Percentiles rank a stretch among this genome's conserved stretches.
phyloP scores from a whole-genome alignment of 2,888 invertebrate species.

The Lithophane ornitopus region DNA sequence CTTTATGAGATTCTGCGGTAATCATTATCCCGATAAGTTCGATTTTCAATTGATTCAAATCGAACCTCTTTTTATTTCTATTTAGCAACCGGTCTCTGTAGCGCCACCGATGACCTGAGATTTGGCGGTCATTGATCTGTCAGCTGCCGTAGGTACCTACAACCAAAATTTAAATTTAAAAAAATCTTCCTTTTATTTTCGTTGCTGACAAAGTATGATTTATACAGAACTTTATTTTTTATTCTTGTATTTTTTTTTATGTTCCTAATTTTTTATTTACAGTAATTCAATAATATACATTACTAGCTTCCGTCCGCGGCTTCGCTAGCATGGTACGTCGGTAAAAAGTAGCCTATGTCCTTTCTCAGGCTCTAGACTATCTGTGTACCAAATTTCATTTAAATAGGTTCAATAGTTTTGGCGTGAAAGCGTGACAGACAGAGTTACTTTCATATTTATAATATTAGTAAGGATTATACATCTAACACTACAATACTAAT shows the following conservation, averaged over 20 bases:
- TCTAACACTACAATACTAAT: too few relatives aligned
- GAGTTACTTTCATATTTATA: too few relatives aligned
- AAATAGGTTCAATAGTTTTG: too few relatives aligned
- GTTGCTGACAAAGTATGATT: background rate
- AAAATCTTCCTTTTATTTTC: background rate
- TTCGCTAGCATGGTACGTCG: too few relatives aligned
- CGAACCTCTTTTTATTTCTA: background rate
- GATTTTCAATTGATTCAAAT: constrained; percentile 5
- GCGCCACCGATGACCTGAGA: constrained; percentile 51
- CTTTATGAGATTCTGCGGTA: background rate
- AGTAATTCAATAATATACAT: too few relatives aligned
- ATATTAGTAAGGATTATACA: too few relatives aligned
- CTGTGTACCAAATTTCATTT: too few relatives aligned
- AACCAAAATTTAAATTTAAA: constrained; percentile 12
- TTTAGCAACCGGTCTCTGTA: constrained; percentile 25
- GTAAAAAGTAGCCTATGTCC: too few relatives aligned
- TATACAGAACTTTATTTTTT: background rate
- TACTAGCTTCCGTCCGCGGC: too few relatives aligned
- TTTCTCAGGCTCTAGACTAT: too few relatives aligned
- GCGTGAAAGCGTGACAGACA: too few relatives aligned
- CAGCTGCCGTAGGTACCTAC: constrained; percentile 12
- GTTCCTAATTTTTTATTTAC: too few relatives aligned
- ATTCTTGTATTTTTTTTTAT: background rate
- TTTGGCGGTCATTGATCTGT: constrained; percentile 59
- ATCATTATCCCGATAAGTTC: background rate